Percentiles rank a stretch among this genome's conserved stretches.
phyloP scores from a whole-genome alignment of 1,140 invertebrate genomes.

The Scaptomyza montana region DNA sequence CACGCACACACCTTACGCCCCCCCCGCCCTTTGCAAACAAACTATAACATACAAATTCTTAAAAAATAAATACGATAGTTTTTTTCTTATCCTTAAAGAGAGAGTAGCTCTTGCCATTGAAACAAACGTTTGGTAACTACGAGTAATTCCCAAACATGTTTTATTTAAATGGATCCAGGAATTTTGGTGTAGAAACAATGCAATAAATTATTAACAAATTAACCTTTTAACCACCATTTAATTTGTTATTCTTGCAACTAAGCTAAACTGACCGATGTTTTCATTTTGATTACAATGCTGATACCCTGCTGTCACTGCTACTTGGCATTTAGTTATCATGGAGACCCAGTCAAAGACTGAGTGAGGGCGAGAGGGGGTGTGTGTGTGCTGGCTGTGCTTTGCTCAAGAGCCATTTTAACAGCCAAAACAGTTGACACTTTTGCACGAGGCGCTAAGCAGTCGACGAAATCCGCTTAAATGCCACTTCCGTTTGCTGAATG shows the following conservation, averaged over 20 bases:
- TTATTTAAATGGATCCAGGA: no score
- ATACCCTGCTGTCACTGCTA: constrained; percentile 19
- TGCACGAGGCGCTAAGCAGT: constrained; percentile 31
- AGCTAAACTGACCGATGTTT: constrained; percentile 7
- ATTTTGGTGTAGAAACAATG: no score
- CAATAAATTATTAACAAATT: no score
- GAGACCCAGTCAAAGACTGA: background rate
- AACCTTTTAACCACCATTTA: background rate
- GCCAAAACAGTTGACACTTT: constrained; percentile 46
- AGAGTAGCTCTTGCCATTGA: no score
- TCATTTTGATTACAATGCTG: constrained; percentile 1
- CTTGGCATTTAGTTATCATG: constrained; percentile 32
- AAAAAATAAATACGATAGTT: no score
- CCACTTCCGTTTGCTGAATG: constrained; percentile 55
- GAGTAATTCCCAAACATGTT: background rate
- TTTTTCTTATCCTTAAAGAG: no score
- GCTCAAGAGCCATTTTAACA: constrained; percentile 18
- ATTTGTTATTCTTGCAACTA: constrained; percentile 1
- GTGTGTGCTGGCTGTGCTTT: background rate
- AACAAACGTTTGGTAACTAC: background rate
- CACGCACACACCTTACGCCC: no score
- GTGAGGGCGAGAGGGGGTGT: constrained; percentile 5
- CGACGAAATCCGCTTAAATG: constrained; percentile 73
- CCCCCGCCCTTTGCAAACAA: no score
- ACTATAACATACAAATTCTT: no score